A percentile compares a stretch with the other conserved stretches of the same genome.
phyloP scores from a whole-genome alignment of 2,888 invertebrate species.

The Crioceris asparagi region DNA sequence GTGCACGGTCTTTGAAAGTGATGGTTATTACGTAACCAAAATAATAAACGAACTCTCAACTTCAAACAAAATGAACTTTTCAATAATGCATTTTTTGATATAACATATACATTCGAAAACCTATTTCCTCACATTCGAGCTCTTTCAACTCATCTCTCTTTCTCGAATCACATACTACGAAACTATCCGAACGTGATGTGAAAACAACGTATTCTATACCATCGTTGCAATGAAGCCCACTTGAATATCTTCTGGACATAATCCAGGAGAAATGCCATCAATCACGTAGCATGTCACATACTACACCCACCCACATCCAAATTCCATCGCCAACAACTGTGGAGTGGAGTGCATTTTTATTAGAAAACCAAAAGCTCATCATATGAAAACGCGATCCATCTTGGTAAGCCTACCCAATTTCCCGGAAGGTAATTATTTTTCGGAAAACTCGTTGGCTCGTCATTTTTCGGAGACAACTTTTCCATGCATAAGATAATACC shows the following conservation, averaged over 20 bases:
- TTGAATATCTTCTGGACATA: not conserved
- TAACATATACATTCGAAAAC: too few species aligned
- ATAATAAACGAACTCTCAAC: too few species aligned
- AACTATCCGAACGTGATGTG: not conserved
- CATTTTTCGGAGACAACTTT: too few species aligned
- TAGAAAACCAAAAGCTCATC: constrained; percentile 32
- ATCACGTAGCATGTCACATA: not conserved
- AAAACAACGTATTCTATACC: not conserved
- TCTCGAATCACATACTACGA: too few species aligned
- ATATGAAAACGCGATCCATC: constrained; percentile 36
- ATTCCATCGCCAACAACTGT: constrained; percentile 1
- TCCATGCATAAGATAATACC: too few species aligned
- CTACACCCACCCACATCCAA: not conserved
- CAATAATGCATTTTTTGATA: too few species aligned
- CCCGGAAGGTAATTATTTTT: constrained; percentile 18
- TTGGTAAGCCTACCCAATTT: constrained; percentile 22
- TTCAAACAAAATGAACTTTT: too few species aligned
- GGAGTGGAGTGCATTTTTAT: constrained; percentile 3
- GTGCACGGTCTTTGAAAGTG: too few species aligned
- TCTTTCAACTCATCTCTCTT: too few species aligned
- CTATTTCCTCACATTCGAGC: too few species aligned
- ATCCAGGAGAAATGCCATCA: not conserved
- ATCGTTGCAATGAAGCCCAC: not conserved
- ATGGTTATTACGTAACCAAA: too few species aligned
- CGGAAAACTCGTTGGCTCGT: too few species aligned